Evolutionary conservation across 2,797 vertebrate species (phyloP), one percentile per base, ranked within the genome.

Genomic region (Phoxinus dragarum): DNA sequence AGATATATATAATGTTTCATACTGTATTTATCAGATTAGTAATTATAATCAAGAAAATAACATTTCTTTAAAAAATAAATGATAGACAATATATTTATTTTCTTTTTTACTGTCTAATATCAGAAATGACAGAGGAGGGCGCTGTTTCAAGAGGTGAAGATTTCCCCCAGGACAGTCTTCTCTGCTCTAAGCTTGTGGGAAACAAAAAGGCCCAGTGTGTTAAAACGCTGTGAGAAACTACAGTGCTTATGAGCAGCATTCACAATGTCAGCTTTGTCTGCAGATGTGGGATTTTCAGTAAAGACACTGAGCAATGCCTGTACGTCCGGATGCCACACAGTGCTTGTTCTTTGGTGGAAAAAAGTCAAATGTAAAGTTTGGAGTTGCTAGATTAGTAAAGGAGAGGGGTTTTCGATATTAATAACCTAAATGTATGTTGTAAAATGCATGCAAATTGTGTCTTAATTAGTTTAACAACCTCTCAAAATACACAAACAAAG

Each of bases 161-260:
- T 56, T 81, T 81, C 36, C 52, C 27, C 56, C 10, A n/a, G 4
- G 23, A n/a, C 12, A 19, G 40, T 64, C 14, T 5, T 47, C 44
- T 38, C 34, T 86, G 82, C 83, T 40, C 76, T 88, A 56, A 85
- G 59, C 68, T 73, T 47, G 56, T 78, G 80, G 40, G 52, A 83
- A 86, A 85, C 44, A 86, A 47, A 89, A 89, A 82, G 75, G 85
- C 64, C 66, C 84, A 88, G 88, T 88, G 36, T 88, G 27, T 52
- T 67, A 12, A 66, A 59, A 44, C 54, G 42, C 84, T 84, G 73
- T 86, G 81, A 86, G 85, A 86, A 88, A 73, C 69, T 59, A 88
- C 54, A 80, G 85, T 52, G 47, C 59, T 88, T 85, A 82, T 85
- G 82, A 83, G 75, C 66, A 78, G 83, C 74, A 81, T 83, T 36